Conservation (phyloP, 2,888 invertebrate genomes). For the Phrixothrix hirtus region DNA sequence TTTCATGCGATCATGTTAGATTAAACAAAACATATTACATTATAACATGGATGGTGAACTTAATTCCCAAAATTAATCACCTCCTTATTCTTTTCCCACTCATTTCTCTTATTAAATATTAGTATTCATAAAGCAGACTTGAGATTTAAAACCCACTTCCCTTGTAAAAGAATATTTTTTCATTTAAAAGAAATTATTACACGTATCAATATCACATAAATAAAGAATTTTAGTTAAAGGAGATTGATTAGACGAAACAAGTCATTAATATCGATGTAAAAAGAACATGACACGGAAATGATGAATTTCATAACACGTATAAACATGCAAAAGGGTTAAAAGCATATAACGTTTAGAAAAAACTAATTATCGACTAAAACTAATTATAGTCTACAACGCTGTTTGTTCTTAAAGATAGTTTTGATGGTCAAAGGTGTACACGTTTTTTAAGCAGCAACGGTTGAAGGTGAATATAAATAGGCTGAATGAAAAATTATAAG, state of each 20-base stretch:
- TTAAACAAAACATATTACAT: conserved; percentile 39
- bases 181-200: no score
- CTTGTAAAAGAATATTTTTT: no score
- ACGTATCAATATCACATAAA: no score
- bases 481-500: conserved; percentile 17
- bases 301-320: background rate
- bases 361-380: conserved; percentile 11
- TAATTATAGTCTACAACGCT: conserved; percentile 6
- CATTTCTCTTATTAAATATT: conserved; percentile 44
- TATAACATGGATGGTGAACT: conserved; percentile 38
- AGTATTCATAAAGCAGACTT: conserved; percentile 38
- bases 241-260: background rate
- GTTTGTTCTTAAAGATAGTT: conserved; percentile 3
- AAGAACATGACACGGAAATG: background rate
- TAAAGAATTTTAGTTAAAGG: background rate
- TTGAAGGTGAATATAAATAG: conserved; percentile 9
- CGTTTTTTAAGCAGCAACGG: conserved; percentile 1
- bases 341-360: conserved; percentile 7
- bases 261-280: background rate
- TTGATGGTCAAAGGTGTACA: conserved; percentile 5
- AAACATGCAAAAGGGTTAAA: no score
- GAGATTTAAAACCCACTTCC: conserved; percentile 39
- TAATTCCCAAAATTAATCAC: conserved; percentile 42
- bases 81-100: conserved; percentile 37
- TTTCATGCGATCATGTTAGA: conserved; percentile 39